Evolutionary conservation across 2,888 invertebrate species (phyloP).

Genomic region (Athetis lepigone): DNA sequence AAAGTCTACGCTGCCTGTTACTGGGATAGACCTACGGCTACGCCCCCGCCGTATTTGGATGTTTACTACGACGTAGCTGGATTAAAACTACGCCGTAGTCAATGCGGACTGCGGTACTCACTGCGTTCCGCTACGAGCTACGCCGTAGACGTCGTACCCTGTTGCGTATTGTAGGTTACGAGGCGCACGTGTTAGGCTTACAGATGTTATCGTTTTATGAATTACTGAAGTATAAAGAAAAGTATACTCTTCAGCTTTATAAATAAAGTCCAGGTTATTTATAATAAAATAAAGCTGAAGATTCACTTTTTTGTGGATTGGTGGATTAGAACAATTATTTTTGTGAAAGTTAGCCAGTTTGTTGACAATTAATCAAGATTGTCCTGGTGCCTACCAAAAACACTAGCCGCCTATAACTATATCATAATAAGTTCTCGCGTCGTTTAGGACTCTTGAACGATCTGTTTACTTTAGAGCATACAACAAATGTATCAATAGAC

Average conservation of each 20-base stretch:
- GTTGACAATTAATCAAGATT: too few relatives aligned
- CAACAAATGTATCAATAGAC: slow-evolving; percentile 13
- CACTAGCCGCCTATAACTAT: neutral
- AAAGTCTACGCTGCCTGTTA: too few relatives aligned
- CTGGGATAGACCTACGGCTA: too few relatives aligned
- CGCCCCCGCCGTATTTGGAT: neutral
- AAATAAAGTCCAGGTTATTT: too few relatives aligned
- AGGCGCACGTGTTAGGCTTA: too few relatives aligned
- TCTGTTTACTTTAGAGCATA: neutral
- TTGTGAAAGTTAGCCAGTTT: too few relatives aligned
- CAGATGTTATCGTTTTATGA: neutral
- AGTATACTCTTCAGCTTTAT: too few relatives aligned
- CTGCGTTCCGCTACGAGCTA: too few relatives aligned
- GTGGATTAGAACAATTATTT: too few relatives aligned
- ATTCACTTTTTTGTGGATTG: too few relatives aligned
- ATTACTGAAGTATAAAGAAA: neutral
- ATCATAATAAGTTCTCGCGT: neutral
- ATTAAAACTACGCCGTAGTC: neutral
- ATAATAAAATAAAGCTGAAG: neutral
- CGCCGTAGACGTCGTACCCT: neutral
- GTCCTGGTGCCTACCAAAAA: too few relatives aligned
- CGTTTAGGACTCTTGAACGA: neutral
- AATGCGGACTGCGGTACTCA: too few relatives aligned
- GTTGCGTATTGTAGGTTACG: neutral
- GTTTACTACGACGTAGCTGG: neutral